Conservation (phyloP, 2,113 vertebrate species). For the Triplophysa siluroides region DNA sequence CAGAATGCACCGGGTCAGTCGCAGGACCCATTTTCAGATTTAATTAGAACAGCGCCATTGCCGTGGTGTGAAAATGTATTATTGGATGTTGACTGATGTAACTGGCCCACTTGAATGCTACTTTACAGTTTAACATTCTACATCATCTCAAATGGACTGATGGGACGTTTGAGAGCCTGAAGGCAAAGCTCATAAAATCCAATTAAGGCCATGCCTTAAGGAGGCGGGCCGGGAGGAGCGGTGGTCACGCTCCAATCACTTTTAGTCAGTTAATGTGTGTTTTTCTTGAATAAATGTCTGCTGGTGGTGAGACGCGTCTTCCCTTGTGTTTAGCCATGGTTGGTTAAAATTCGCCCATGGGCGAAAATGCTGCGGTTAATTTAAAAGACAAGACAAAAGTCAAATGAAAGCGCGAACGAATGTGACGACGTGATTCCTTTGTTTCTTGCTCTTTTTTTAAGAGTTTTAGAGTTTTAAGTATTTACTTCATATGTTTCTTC, state of each 20-base stretch:
- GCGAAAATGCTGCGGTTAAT: neutral
- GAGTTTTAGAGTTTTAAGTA: no score
- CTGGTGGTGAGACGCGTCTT: slow-evolving; percentile 32
- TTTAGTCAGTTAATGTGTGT: slow-evolving; percentile 36
- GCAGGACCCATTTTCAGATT: slow-evolving; percentile 32
- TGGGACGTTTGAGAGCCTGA: slow-evolving; percentile 33
- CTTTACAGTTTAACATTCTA: slow-evolving; percentile 39
- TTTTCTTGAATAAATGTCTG: slow-evolving; percentile 45
- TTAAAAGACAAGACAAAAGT: neutral
- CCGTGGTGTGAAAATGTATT: slow-evolving; percentile 26
- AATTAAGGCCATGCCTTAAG: slow-evolving; percentile 42
- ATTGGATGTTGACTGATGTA: slow-evolving; percentile 49
- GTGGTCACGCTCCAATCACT: slow-evolving; percentile 37
- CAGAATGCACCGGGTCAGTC: slow-evolving; percentile 25
- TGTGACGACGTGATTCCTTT: neutral
- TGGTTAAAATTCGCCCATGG: slow-evolving; percentile 6
- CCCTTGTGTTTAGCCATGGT: slow-evolving; percentile 14
- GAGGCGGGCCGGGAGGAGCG: slow-evolving; percentile 27
- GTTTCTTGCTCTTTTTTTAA: no score
- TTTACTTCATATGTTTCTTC: no score
- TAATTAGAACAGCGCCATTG: slow-evolving; percentile 43
- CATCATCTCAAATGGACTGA: slow-evolving; percentile 28
- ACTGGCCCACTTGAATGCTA: slow-evolving; percentile 38
- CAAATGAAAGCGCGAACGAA: neutral
- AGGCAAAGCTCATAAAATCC: slow-evolving; percentile 43